These are phyloP conservation scores for Strix aluco DNA, from an alignment of 2,113 vertebrate genomes.

Conservation along the genomic window DNA sequence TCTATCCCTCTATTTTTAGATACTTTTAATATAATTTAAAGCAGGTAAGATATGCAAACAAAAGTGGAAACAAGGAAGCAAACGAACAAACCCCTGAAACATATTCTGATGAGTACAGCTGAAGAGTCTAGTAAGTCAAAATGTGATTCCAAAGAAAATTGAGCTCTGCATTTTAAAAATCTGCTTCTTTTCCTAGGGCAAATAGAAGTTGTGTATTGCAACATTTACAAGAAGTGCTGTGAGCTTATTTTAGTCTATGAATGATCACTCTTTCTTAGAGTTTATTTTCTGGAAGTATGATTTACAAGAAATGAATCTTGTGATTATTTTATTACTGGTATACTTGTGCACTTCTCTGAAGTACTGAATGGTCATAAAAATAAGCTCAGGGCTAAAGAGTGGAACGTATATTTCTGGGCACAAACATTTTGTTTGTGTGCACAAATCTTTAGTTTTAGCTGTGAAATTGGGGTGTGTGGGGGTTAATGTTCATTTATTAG, in stretches of 20 bases:
- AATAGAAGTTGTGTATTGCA: not conserved
- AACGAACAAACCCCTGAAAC: not conserved
- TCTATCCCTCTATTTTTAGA: not conserved
- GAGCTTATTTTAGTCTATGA: not conserved
- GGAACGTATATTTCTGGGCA: not conserved
- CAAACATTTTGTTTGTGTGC: not conserved
- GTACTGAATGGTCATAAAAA: not conserved
- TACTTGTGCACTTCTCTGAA: not conserved
- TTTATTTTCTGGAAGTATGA: slow-evolving; percentile 20
- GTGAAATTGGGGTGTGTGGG: not conserved
- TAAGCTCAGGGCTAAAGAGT: not conserved
- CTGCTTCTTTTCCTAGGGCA: not conserved
- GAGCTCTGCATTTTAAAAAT: not conserved
- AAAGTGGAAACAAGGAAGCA: not conserved
- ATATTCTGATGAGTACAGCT: not conserved
- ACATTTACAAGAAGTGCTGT: not conserved
- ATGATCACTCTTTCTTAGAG: not conserved
- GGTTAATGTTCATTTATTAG: not conserved
- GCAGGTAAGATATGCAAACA: not conserved
- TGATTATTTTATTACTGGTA: slow-evolving; percentile 8
- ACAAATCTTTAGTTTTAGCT: not conserved
- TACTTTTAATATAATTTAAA: slow-evolving; percentile 5
- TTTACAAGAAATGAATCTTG: not conserved
- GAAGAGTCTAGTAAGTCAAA: not conserved
- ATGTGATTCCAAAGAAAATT: not conserved